Conservation (phyloP, 2,797 vertebrate species). For the Danio albolineatus region DNA sequence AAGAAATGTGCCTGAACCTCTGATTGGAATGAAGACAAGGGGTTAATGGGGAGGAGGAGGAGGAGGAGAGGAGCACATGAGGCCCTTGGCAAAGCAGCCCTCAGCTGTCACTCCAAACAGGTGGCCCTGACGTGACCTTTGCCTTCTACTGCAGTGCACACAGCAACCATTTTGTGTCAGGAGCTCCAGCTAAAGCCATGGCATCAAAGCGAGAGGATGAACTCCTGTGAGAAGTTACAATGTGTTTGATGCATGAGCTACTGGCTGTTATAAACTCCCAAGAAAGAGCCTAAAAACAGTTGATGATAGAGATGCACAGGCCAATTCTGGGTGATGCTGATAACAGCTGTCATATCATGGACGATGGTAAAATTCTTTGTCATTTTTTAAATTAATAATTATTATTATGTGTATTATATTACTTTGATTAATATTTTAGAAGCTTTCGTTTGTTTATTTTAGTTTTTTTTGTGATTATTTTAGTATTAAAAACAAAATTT, state of each 20-base stretch:
- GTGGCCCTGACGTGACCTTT: slow-evolving; percentile 65
- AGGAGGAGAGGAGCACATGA: slow-evolving; percentile 23
- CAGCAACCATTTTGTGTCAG: slow-evolving; percentile 54
- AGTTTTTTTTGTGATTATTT: neutral
- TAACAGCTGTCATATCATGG: neutral
- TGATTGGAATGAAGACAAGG: slow-evolving; percentile 51
- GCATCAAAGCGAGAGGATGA: slow-evolving; percentile 1
- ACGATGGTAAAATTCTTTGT: neutral
- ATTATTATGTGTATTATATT: neutral
- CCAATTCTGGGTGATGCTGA: neutral
- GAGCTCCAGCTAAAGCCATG: slow-evolving; percentile 37
- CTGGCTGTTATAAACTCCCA: neutral
- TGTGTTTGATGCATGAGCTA: neutral
- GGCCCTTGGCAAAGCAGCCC: slow-evolving; percentile 56
- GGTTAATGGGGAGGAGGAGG: slow-evolving; percentile 51
- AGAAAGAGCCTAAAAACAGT: neutral
- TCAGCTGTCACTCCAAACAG: slow-evolving; percentile 68
- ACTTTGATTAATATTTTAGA: neutral
- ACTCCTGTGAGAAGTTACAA: neutral
- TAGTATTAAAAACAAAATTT: neutral
- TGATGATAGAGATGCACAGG: neutral
- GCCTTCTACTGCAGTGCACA: slow-evolving; percentile 55
- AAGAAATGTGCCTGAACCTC: slow-evolving; percentile 37
- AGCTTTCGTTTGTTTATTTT: neutral
- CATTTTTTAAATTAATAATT: too few species aligned